Base-by-base conservation (phyloP, 2,888 invertebrate species). In the Lasioglossum villosulum region DNA sequence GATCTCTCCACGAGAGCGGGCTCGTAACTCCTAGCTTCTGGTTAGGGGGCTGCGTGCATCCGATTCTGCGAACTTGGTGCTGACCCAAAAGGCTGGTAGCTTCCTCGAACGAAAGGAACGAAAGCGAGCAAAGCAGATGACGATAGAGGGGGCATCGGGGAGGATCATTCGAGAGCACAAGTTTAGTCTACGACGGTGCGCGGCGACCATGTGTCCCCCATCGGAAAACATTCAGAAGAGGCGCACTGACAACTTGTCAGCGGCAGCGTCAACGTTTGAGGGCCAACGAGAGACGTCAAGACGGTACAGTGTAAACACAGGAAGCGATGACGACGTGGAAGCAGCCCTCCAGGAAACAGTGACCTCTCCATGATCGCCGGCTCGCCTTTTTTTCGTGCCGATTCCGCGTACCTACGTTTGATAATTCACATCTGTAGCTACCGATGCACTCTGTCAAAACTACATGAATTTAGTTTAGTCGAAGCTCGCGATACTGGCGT, bases 241-340 rank as follows among this genome's bases (percentile, higher is more conserved):
- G 90, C 82, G 70, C 81, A 89, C 91, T 93, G 92, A 93, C 93
- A 92, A 90, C 88, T 92, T 91, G 93, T 93, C 93, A 93, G 90
- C 91, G 86, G 86, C 86, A 83, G 88, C 87, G 88, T 89, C 91
- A 83, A 87, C 86, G 87, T 90, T 91, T 78, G 89, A 88, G 89
- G 88, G 71, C 42, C 88, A 86, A 90, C 90, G 88, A 89, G 88
- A 89, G 88, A 89, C 88, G 90, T 89, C 88, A 87, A 91, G 88
- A 79, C 84, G 85, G 77, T 77, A 66, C 88, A 91, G 78, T 88
- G 92, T 92, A 92, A 92, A 92, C 92, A 92, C 92, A 92, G 92
- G 92, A 92, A 92, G 88, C 90, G 89, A 88, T 82, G 89, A 85
- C 87, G 85, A 88, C 77, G 90, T 88, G 82, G 88, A 89, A 82